phyloP scores from a whole-genome alignment of 35 echinoderm and acorn worm species.

The Apostichopus californicus region DNA sequence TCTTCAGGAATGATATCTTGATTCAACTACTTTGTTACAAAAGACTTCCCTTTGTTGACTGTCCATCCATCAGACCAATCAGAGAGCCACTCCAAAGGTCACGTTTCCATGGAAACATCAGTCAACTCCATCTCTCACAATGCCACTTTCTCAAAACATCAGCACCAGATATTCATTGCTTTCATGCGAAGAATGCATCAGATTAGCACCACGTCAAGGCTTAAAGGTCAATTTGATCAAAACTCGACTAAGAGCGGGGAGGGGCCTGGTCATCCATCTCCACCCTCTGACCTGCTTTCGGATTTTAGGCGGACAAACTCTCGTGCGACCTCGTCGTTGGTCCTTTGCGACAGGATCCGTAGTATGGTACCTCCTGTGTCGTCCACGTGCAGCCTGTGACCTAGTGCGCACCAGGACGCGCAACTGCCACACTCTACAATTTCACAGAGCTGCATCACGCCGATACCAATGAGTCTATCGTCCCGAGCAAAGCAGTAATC shows the following conservation, averaged over 20 bases:
- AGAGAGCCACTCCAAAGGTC: no score
- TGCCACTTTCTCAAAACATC: not conserved
- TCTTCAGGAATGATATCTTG: not conserved
- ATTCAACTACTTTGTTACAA: not conserved
- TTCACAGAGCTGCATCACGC: conserved; percentile 87
- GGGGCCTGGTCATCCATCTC: conserved; percentile 59
- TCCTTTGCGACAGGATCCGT: conserved; percentile 84
- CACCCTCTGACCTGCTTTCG: conserved; percentile 85
- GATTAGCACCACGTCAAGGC: conserved; percentile 45
- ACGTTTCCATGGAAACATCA: not conserved
- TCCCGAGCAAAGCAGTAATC: conserved; percentile 98
- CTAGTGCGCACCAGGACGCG: conserved; percentile 81
- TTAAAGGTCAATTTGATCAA: not conserved
- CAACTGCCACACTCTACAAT: conserved; percentile 97
- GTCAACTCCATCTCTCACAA: not conserved
- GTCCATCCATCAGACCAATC: not conserved
- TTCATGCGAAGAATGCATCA: conserved; percentile 55
- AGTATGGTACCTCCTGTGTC: conserved; percentile 93
- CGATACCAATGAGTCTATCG: conserved; percentile 87
- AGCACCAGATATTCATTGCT: conserved; percentile 46
- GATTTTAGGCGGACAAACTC: conserved; percentile 92
- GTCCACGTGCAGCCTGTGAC: conserved; percentile 70
- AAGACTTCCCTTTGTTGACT: not conserved
- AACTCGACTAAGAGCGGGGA: not conserved
- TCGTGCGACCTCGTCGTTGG: conserved; percentile 92